Evolutionary conservation across 2,113 vertebrate genomes (phyloP).

Genomic region (Nothoprocta perdicaria): DNA sequence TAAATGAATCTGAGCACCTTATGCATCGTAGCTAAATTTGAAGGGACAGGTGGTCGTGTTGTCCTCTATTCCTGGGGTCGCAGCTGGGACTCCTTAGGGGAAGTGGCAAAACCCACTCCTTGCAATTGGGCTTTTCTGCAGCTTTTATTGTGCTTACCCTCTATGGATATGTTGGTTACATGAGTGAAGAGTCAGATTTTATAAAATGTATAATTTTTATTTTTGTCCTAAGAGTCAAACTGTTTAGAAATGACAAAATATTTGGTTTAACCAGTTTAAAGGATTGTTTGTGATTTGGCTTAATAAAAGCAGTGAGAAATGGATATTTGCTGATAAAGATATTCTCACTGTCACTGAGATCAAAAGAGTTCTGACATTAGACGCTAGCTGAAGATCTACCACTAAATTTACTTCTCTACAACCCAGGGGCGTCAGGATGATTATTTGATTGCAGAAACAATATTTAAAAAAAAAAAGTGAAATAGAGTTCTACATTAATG

Average conservation of each 20-base stretch:
- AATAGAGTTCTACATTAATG: not conserved
- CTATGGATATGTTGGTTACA: fast-evolving
- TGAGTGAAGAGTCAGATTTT: fast-evolving
- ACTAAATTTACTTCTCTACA: not conserved
- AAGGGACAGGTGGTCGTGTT: not conserved
- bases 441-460: not conserved
- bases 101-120: not conserved
- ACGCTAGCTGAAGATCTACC: not conserved
- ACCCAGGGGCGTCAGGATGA: not conserved
- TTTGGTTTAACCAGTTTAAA: not conserved
- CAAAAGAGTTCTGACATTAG: not conserved
- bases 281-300: not conserved
- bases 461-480: not conserved
- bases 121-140: not conserved
- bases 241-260: not conserved
- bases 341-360: fast-evolving
- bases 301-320: not conserved
- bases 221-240: not conserved
- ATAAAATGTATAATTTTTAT: fast-evolving
- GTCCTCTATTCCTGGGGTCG: not conserved
- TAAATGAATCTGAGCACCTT: not conserved
- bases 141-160: not conserved
- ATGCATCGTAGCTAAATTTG: fast-evolving
- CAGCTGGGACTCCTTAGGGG: not conserved
- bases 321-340: not conserved